Percentiles rank a stretch among this genome's conserved stretches.
phyloP scores from a whole-genome alignment of 2,113 vertebrate genomes.

The Seriola aureovittata region DNA sequence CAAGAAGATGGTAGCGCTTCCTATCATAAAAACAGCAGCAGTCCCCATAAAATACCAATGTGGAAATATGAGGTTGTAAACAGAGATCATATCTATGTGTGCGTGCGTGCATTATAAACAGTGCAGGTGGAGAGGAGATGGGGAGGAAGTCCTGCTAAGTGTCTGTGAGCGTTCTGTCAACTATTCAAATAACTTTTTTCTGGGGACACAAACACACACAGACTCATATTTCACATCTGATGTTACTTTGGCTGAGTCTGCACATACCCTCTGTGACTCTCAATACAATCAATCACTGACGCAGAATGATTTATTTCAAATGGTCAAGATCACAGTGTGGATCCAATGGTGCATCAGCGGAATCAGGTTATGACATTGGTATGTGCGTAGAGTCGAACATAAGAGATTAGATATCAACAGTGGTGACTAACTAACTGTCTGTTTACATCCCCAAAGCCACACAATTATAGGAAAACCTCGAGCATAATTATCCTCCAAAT shows the following conservation, averaged over 20 bases:
- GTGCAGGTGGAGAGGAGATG: conserved; percentile 40
- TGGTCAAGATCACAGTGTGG: background rate
- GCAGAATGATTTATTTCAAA: conserved; percentile 5
- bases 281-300: conserved; percentile 38
- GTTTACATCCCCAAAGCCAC: too few relatives aligned
- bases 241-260: conserved; percentile 27
- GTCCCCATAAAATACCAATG: conserved; percentile 56
- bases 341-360: conserved; percentile 1
- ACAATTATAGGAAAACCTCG: background rate
- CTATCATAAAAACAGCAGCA: conserved; percentile 47
- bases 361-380: background rate
- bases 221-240: conserved; percentile 35
- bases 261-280: conserved; percentile 18
- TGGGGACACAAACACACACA: conserved; percentile 9
- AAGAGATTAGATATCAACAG: background rate
- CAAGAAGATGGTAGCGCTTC: conserved; percentile 6
- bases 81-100: background rate
- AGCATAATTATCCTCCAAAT: background rate
- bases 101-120: conserved; percentile 54
- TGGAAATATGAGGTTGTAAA: conserved; percentile 44
- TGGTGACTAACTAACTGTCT: background rate
- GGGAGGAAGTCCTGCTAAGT: conserved; percentile 68
- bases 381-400: background rate
- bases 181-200: conserved; percentile 50
- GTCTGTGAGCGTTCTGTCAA: conserved; percentile 52